Percentiles rank a stretch among this genome's conserved stretches.
These are phyloP conservation scores for Bucorvus abyssinicus DNA, from an alignment of 2,797 vertebrate species.

Conservation along the genomic window DNA sequence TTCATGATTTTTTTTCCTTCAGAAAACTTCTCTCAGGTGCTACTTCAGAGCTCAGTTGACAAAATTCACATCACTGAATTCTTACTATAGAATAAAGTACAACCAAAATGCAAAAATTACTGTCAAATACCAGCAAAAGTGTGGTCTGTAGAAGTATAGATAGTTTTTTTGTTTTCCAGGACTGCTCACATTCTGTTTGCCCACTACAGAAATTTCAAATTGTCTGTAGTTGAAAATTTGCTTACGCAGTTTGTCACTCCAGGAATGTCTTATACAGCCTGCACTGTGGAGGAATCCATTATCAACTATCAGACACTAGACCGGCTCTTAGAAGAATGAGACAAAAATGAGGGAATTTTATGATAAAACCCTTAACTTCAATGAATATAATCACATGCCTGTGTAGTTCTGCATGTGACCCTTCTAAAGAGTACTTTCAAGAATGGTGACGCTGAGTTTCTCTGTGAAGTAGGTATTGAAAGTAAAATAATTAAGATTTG, in stretches of 20 bases:
- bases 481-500: background rate
- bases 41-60: background rate
- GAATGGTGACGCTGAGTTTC: background rate
- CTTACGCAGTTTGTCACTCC: background rate
- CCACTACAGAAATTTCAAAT: background rate
- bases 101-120: background rate
- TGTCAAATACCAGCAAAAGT: background rate
- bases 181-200: background rate
- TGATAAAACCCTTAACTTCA: background rate
- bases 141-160: background rate
- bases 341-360: background rate
- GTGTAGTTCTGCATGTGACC: background rate
- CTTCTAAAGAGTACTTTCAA: background rate
- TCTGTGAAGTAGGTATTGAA: background rate
- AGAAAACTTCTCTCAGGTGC: background rate
- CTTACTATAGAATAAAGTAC: background rate
- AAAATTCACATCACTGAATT: background rate
- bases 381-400: background rate
- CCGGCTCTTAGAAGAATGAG: background rate
- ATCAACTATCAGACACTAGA: background rate
- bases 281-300: background rate
- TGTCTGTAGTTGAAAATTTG: background rate
- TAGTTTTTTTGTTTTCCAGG: background rate
- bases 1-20: background rate
- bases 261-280: background rate